Base-by-base conservation (phyloP, 2,888 invertebrate species). In the Papilio demoleus region DNA sequence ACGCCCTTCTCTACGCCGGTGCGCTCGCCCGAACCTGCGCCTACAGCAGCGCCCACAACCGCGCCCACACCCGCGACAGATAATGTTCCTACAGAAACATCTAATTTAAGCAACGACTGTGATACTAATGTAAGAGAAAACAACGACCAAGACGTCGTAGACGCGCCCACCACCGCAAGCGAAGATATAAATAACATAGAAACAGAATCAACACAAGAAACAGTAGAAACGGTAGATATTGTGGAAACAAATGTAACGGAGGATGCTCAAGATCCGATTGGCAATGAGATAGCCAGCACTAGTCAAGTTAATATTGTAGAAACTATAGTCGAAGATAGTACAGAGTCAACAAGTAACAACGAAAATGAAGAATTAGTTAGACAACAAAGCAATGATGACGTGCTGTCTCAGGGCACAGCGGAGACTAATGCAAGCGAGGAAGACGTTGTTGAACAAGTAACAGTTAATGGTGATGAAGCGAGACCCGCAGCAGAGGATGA, bases 91-190 rank as follows among this genome's bases (percentile, higher is more conserved):
- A 71, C 76, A 62, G 70, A 72, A 68, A 66, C 82, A 76, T 81
- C 81, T 89, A 88, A 87, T 81, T 81, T 88, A 88, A 90, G 88
- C 86, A 80, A 80, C 72, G 87, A 88, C 91, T 92, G 92, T 92
- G 92, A 92, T 92, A 90, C 75, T 89, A 88, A 86, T 88, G 83
- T 91, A 88, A 88, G 90, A 76, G 81, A 84, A 77, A 87, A 86
- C 75, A 79, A 91, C 71, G 92, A 93, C 61, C n/a, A n/a, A n/a
- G 93, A 93, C 77, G 93, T 91, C 42, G 90, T 90, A 2, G 90
- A 91, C 79, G 90, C 88, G 61, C 87, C 71, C 71, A 65, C 67
- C 38, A 59, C 66, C 17, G 50, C 45, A 31, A 69, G 68, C 58
- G 61, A 62, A 5, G 70, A 71, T 31, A 66, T 67, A 59, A 71